Base-by-base conservation (phyloP, 2,113 vertebrate species). In the Pionites leucogaster region DNA sequence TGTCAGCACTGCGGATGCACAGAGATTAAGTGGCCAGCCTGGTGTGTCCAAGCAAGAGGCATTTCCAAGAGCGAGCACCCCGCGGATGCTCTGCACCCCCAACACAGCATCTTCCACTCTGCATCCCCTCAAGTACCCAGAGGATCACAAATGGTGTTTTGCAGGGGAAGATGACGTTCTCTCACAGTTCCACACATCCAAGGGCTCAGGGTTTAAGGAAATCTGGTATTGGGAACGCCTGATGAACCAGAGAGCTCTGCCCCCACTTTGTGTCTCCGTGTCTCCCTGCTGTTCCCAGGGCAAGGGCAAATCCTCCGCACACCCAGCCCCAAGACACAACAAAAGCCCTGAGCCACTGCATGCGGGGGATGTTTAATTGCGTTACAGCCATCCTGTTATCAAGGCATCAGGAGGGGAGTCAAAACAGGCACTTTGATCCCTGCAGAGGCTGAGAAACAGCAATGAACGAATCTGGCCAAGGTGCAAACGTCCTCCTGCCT, bases 301-400 rank as follows among this genome's bases (percentile, higher is more conserved):
- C 85, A 90, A 82, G 92, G 88, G 57, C 39, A 6, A 95, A 42
- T 10, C 77, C 86, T 62, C 67, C 6, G 14, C 75, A 76, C 82
- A 15, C 50, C 92, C 93, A 59, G 76, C 90, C 50, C 50, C 1
- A 1, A 93, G 87, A 91, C 91, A 86, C 87, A 96, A 96, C 91
- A 95, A 94, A 39, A 78, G 29, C 35, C 20, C 29, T 13, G 13
- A 83, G 67, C 16, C 10, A 1, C 3, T 19, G 67, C 35, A 1
- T 13, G 31, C 3, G 6, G 1, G 57, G n/a, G 37, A 39, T 15
- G 8, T 67, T 92, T 47, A 15, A 88, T 25, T 44, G 63, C 69
- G 3, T 8, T 50, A 25, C 50, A 89, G 39, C 47, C 77, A 42
- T 12, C 41, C 28, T 4, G 10, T 69, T 42, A 65, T 82, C 86